These are phyloP conservation scores for Araneus ventricosus DNA, from an alignment of 1,140 invertebrate species.

Conservation along the genomic window DNA sequence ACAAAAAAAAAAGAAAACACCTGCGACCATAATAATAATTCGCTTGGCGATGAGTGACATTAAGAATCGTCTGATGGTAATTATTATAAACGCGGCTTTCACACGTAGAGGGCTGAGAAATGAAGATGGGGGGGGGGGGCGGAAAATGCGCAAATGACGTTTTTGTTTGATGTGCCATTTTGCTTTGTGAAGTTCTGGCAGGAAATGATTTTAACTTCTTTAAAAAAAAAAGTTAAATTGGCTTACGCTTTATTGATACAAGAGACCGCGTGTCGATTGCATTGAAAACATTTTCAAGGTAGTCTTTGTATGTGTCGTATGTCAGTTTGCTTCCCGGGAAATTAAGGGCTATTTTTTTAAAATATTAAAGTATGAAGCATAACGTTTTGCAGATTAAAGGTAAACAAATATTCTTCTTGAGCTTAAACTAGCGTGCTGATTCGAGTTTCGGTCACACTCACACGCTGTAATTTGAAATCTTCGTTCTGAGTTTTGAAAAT, in stretches of 20 bases:
- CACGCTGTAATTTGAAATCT: too few species aligned
- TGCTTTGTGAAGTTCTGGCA: background rate
- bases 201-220: background rate
- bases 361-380: too few species aligned
- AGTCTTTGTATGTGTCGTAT: background rate
- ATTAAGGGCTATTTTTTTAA: background rate
- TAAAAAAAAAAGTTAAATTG: background rate
- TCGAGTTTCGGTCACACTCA: too few species aligned
- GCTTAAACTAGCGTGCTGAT: background rate
- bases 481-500: too few species aligned
- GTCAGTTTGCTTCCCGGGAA: background rate
- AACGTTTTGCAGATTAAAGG: background rate
- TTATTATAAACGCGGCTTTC: slow-evolving; percentile 50
- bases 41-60: slow-evolving; percentile 50
- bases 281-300: background rate
- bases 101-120: background rate
- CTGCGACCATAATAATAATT: slow-evolving; percentile 47
- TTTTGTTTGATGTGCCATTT: background rate
- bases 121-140: background rate
- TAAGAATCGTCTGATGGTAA: slow-evolving; percentile 40
- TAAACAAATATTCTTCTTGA: background rate
- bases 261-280: background rate
- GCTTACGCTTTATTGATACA: background rate
- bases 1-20: background rate
- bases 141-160: background rate